Conservation (phyloP, 2,888 invertebrate species). For the Tyria jacobaeae region DNA sequence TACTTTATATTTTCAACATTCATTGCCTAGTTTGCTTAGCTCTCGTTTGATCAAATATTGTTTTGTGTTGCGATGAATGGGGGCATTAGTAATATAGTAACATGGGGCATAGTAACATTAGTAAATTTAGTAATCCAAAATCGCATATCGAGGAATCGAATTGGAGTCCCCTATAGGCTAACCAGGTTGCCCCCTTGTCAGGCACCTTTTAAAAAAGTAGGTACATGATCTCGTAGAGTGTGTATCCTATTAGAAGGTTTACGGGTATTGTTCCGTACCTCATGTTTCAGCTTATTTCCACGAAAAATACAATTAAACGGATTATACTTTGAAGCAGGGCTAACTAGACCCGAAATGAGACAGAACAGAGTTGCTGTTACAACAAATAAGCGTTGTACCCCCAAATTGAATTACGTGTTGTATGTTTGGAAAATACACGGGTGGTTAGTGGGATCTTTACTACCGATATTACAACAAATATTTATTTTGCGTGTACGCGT, state of each 20-base stretch:
- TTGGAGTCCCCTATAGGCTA: no score
- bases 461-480: no score
- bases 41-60: no score
- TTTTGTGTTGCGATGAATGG: no score
- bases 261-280: not conserved
- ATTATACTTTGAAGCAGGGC: conserved; percentile 69
- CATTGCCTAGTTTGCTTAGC: no score
- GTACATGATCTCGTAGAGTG: not conserved
- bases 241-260: not conserved
- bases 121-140: no score
- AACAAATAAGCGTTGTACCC: conserved; percentile 73
- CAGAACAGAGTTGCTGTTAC: conserved; percentile 69
- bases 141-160: no score
- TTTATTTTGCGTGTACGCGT: no score
- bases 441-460: not conserved
- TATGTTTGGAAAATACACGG: conserved; percentile 50
- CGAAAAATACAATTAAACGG: conserved; percentile 67
- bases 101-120: no score
- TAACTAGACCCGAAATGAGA: conserved; percentile 71
- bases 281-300: conserved; percentile 35
- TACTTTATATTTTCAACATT: conserved; percentile 22
- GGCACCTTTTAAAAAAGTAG: not conserved
- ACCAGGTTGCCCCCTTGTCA: no score
- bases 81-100: no score
- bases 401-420: conserved; percentile 78